Base-by-base conservation (phyloP, 2,113 vertebrate genomes). In the Columba livia region DNA sequence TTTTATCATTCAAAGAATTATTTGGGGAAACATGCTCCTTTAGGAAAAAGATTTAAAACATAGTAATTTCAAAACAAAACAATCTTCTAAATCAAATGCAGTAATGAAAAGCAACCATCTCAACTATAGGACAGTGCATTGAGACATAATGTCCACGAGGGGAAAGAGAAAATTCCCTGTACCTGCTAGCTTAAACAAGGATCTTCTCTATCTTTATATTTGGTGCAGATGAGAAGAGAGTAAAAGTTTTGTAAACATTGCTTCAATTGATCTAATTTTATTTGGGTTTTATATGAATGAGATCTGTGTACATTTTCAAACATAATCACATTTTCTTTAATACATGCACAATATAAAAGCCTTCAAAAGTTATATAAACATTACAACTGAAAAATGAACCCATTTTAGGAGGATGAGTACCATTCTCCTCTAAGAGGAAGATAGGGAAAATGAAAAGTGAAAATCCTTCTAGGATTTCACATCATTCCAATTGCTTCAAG, bases 401-500 rank as follows among this genome's bases (percentile, higher is more conserved):
- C 17, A 38, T 77, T 96, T 91, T 74, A 91, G 56, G 32, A 90
- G 36, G 78, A 60, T 26, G 4, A 96, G 14, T 38, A 50, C 7
- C 48, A 51, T 83, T 58, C 47, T 79, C 18, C 50, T 74, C 32
- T 65, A 50, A 89, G 67, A 83, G 29, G 12, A 70, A 58, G 67
- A 85, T 0, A 74, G 23, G 6, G 25, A 91, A 93, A 88, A 84
- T 9, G 11, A 80, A 85, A 90, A 88, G 79, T 93, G 91, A 83
- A 95, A 96, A 94, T 88, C 79, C 56, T 80, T 74, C 42, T 36
- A 86, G 67, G 61, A 90, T 88, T 90, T 94, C 77, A 78, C 72
- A 88, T 92, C 38, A 84, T 90, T 91, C 38, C 88, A 81, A 44
- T 36, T 85, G 62, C 71, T 95, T 95, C 82, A 60, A 95, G 91